These are phyloP conservation scores for Iphiclides podalirius DNA, from an alignment of 2,888 invertebrate species.

Conservation along the genomic window DNA sequence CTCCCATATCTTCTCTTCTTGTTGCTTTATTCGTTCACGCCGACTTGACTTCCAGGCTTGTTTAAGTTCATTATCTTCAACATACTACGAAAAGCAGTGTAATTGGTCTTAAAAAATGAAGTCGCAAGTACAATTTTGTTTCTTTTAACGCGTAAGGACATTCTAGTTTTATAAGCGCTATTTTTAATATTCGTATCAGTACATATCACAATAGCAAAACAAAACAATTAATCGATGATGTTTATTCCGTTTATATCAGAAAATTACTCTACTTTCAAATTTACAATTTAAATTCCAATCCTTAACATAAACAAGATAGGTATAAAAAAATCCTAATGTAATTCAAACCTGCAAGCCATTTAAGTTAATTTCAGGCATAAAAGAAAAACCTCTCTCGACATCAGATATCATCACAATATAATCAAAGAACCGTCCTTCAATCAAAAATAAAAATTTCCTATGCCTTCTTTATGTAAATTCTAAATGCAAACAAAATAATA, in stretches of 20 bases:
- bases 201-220: no score
- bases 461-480: neutral
- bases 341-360: constrained; percentile 48
- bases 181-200: no score
- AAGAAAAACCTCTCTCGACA: constrained; percentile 65
- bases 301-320: no score
- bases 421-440: neutral
- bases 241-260: no score
- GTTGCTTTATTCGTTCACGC: constrained; percentile 57
- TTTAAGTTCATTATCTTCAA: constrained; percentile 57
- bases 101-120: no score
- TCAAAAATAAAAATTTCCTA: neutral
- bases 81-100: constrained; percentile 54
- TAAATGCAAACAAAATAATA: constrained; percentile 11
- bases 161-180: no score
- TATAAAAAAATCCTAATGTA: no score
- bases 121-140: no score
- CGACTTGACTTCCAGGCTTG: constrained; percentile 56
- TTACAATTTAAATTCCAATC: no score
- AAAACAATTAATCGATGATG: no score
- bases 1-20: constrained; percentile 67
- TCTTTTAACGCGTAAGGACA: no score
- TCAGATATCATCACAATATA: constrained; percentile 14
- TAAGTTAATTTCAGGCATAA: constrained; percentile 48
- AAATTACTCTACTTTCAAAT: no score